Evolutionary conservation across 2,888 invertebrate species (phyloP), one percentile per base, ranked within the genome.

Genomic region (Argynnis bischoffii): DNA sequence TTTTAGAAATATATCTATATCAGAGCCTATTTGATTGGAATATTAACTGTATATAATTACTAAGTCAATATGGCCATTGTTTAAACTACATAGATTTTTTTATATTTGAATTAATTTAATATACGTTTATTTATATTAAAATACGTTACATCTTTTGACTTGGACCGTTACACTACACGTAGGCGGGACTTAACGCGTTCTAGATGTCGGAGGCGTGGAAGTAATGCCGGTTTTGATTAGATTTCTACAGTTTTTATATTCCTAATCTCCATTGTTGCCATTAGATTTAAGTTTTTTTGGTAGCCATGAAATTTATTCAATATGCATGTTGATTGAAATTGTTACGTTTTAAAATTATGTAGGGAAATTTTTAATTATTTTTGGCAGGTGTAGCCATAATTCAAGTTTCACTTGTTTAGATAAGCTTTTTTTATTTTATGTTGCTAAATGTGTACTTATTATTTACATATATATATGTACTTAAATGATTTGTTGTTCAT

Each of bases 181-280:
- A 80, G 87, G 85, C 82, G 86, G 81, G 76, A 78, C 80, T 77
- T 76, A 76, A 74, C 75, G 77, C 76, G 74, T 79, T 79, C 79
- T 77, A 77, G 76, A 76, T 70, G 72, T 78, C 76, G 64, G 75
- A 80, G 79, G 90, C 90, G 90, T 87, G 81, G 75, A 78, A 69
- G 72, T 79, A 81, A 85, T 82, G 83, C 86, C 80, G 78, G 83
- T 84, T 85, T 85, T 87, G 89, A 90, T 90, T 90, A 90, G 84
- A 87, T 86, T 87, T 81, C 82, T 80, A 84, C 82, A 83, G 87
- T 83, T 86, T 84, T 84, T 82, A 82, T 83, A 86, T 84, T 84
- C 81, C 80, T 81, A 84, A 82, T 84, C 84, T 84, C 83, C 81
- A 81, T 83, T 85, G 78, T 78, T 78, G 75, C 69, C 72, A 71